Percentiles rank a stretch among this genome's conserved stretches.
Conservation (phyloP, 2,888 invertebrate genomes). For the Heliconius cydno region DNA sequence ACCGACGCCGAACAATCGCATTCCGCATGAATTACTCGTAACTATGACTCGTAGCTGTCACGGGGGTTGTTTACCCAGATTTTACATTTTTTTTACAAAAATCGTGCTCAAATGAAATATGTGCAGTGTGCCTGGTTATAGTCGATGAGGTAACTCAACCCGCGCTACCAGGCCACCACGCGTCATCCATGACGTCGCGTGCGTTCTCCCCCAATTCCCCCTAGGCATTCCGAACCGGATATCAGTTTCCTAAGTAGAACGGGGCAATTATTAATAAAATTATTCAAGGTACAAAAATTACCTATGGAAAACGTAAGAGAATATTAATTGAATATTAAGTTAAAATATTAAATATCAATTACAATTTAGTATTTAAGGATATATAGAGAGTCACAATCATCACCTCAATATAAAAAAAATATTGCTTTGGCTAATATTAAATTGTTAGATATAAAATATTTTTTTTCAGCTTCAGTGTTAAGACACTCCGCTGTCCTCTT, state of each 20-base stretch:
- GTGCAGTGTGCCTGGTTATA: conserved; percentile 22
- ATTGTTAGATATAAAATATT: too few species aligned
- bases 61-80: conserved; percentile 63
- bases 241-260: conserved; percentile 66
- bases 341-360: background rate
- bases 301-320: background rate
- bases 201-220: conserved; percentile 56
- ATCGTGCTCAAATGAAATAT: conserved; percentile 19
- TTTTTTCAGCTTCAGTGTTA: too few species aligned
- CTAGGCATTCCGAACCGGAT: conserved; percentile 62
- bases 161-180: conserved; percentile 48
- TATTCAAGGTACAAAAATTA: background rate
- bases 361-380: background rate
- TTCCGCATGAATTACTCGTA: conserved; percentile 78
- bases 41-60: conserved; percentile 63
- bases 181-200: conserved; percentile 70
- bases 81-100: conserved; percentile 58
- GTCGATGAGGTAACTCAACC: conserved; percentile 35
- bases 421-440: too few species aligned
- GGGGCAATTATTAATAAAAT: conserved; percentile 60
- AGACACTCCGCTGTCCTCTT: too few species aligned
- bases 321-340: background rate
- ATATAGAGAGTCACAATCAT: background rate
- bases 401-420: too few species aligned
- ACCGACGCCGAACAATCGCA: conserved; percentile 76